These are phyloP conservation scores for Eurosta solidaginis DNA, from an alignment of 1,140 invertebrate genomes.

Conservation along the genomic window DNA sequence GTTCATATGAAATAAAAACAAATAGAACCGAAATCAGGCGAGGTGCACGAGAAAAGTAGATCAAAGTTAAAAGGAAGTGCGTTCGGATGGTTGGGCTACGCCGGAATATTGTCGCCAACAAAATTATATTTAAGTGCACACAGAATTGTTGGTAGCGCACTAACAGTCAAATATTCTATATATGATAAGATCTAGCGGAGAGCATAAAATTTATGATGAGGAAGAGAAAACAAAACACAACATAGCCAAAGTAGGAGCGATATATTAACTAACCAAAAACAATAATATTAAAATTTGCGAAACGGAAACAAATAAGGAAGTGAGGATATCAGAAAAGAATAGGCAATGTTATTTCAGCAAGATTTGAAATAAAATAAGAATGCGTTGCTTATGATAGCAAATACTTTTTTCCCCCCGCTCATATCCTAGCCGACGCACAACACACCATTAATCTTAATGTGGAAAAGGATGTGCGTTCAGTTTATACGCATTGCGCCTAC, in stretches of 20 bases:
- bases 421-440: background rate
- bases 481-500: too few relatives aligned
- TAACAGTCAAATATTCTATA: background rate
- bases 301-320: conserved; percentile 22
- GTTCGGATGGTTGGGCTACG: background rate
- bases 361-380: background rate
- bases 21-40: background rate
- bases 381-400: conserved; percentile 9
- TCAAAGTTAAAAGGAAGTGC: background rate
- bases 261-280: conserved; percentile 7
- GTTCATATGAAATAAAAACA: background rate
- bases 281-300: conserved; percentile 18
- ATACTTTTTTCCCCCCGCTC: background rate
- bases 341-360: background rate
- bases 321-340: background rate
- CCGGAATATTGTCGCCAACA: conserved; percentile 9
- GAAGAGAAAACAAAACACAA: conserved; percentile 6
- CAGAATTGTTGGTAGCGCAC: background rate
- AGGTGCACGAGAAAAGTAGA: background rate
- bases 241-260: background rate
- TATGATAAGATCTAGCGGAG: too few relatives aligned
- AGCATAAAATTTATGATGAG: background rate
- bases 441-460: background rate
- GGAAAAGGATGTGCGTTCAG: background rate
- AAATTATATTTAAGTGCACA: background rate